phyloP scores from a whole-genome alignment of 1,140 invertebrate species.

The Hydropsyche tenuis region DNA sequence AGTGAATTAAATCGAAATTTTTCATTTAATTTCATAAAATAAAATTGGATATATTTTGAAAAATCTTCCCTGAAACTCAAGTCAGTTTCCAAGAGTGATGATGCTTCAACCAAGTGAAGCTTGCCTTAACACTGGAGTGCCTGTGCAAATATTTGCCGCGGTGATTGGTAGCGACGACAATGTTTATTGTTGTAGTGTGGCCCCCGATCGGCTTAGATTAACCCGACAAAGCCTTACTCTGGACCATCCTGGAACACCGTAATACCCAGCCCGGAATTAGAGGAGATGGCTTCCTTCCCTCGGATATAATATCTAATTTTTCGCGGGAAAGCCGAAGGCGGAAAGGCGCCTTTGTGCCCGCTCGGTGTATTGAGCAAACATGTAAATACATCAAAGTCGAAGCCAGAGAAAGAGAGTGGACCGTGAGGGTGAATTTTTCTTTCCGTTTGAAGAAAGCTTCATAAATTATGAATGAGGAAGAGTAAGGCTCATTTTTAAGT shows the following conservation, averaged over 20 bases:
- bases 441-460: constrained; percentile 50
- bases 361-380: constrained; percentile 35
- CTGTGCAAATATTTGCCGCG: constrained; percentile 47
- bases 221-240: neutral
- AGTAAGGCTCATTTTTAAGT: constrained; percentile 46
- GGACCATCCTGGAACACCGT: no score
- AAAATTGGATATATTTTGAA: no score
- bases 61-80: no score
- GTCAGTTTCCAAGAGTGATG: neutral
- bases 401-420: constrained; percentile 42
- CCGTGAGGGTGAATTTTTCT: constrained; percentile 46
- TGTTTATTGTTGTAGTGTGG: constrained; percentile 47
- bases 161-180: constrained; percentile 47
- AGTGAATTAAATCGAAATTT: no score
- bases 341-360: neutral
- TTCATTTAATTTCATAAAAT: no score
- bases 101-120: neutral
- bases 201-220: constrained; percentile 31
- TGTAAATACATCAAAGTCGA: constrained; percentile 49
- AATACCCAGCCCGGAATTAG: no score
- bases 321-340: neutral
- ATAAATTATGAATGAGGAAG: constrained; percentile 49
- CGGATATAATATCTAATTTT: no score
- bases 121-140: constrained; percentile 31
- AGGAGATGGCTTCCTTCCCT: no score